Conservation (phyloP, 2,797 vertebrate genomes). For the Lagocephalus sceleratus region DNA sequence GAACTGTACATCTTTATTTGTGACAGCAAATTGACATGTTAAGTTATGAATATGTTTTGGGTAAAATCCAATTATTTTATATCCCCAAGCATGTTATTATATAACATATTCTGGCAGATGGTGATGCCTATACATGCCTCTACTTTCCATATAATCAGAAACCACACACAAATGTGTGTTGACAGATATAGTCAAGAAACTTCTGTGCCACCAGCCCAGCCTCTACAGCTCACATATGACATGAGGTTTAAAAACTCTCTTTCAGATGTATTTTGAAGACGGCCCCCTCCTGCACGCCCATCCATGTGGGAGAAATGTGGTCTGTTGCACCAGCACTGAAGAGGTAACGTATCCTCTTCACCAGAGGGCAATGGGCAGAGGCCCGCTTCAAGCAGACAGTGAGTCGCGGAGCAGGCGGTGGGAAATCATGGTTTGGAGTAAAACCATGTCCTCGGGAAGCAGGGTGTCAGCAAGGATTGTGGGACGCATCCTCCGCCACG, state of each 20-base stretch:
- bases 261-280: constrained; percentile 30
- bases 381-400: constrained; percentile 51
- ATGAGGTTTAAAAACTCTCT: constrained; percentile 37
- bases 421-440: constrained; percentile 74
- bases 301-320: constrained; percentile 56
- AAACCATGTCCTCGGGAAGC: constrained; percentile 72
- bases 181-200: constrained; percentile 43
- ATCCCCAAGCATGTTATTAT: constrained; percentile 36
- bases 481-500: constrained; percentile 56
- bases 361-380: constrained; percentile 48
- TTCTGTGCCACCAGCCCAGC: constrained; percentile 43
- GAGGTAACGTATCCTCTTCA: constrained; percentile 52
- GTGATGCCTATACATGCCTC: constrained; percentile 12
- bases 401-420: constrained; percentile 53
- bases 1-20: too few species aligned
- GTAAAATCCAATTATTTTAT: constrained; percentile 29
- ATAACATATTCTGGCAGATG: constrained; percentile 23
- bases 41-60: constrained; percentile 9
- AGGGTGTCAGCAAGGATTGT: constrained; percentile 75
- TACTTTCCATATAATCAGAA: constrained; percentile 42
- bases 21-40: constrained; percentile 18
- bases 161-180: constrained; percentile 50
- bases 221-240: constrained; percentile 50
- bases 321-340: constrained; percentile 29
- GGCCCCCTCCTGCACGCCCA: constrained; percentile 36